A percentile compares a stretch with the other conserved stretches of the same genome.
phyloP scores from a whole-genome alignment of 2,888 invertebrate species.

The Stenoptilia bipunctidactyla region DNA sequence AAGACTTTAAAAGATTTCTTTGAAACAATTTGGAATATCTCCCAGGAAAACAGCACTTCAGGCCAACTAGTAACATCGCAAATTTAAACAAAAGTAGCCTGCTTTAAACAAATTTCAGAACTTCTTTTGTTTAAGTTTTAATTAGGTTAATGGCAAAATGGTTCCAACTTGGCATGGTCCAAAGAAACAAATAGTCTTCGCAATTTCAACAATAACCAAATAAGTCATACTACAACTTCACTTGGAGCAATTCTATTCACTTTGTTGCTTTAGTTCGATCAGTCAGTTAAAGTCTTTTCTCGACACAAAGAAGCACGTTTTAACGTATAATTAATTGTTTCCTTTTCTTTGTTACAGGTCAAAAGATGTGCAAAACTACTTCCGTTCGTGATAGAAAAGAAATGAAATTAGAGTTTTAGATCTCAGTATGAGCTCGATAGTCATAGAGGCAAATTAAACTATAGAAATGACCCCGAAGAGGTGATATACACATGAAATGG shows the following conservation, averaged over 20 bases:
- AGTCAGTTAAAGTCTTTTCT: not conserved
- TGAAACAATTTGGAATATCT: no score
- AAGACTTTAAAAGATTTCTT: no score
- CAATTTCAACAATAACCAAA: not conserved
- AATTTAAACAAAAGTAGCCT: not conserved
- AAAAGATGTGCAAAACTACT: conserved; percentile 19
- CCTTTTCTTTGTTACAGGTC: conserved; percentile 39
- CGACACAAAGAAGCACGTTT: not conserved
- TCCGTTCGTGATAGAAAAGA: conserved; percentile 9
- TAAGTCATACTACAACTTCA: not conserved
- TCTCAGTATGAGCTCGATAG: conserved; percentile 4
- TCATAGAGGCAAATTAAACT: conserved; percentile 19
- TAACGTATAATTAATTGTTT: not conserved
- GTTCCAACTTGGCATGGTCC: conserved; percentile 8
- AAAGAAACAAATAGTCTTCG: conserved; percentile 2
- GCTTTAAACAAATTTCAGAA: not conserved
- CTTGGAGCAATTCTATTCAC: not conserved
- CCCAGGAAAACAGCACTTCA: no score
- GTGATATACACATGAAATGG: conserved; percentile 65
- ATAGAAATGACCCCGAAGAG: conserved; percentile 56
- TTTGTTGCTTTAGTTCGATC: not conserved
- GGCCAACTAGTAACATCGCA: no score
- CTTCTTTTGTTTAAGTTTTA: conserved; percentile 9
- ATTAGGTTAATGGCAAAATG: conserved; percentile 9
- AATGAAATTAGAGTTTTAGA: not conserved